These are phyloP conservation scores for Serinus canaria DNA, from an alignment of 2,113 vertebrate genomes.

Conservation along the genomic window DNA sequence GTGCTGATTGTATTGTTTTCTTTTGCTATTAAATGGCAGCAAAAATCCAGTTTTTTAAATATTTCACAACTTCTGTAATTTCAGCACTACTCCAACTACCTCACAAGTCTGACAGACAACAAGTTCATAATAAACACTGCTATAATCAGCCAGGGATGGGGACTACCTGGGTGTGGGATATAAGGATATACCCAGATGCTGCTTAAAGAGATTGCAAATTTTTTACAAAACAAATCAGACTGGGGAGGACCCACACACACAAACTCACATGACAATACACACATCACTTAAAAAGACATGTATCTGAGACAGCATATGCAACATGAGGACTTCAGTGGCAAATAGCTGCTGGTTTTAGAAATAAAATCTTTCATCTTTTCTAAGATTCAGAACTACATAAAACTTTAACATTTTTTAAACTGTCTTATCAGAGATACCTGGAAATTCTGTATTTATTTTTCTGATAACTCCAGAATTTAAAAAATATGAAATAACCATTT, in stretches of 20 bases:
- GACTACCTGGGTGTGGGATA: background rate
- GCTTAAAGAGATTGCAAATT: background rate
- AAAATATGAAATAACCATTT: background rate
- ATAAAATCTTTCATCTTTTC: background rate
- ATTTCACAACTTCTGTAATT: constrained; percentile 8
- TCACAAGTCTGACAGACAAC: background rate
- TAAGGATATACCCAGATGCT: background rate
- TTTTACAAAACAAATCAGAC: background rate
- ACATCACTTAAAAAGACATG: background rate
- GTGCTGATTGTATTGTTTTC: background rate
- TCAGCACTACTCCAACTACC: background rate
- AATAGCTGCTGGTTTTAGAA: background rate
- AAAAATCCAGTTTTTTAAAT: background rate
- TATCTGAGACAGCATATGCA: background rate
- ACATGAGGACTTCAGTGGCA: background rate
- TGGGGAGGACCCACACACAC: background rate
- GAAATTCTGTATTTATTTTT: background rate
- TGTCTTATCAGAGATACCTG: background rate
- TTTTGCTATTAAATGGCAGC: background rate
- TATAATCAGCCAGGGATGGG: background rate
- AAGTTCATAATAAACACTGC: background rate
- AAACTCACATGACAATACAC: background rate
- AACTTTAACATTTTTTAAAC: background rate
- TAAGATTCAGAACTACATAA: background rate
- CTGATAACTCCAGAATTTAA: background rate